Evolutionary conservation across 2,113 vertebrate genomes (phyloP), one percentile per base, ranked within the genome.

Genomic region (Serilophus lunatus): DNA sequence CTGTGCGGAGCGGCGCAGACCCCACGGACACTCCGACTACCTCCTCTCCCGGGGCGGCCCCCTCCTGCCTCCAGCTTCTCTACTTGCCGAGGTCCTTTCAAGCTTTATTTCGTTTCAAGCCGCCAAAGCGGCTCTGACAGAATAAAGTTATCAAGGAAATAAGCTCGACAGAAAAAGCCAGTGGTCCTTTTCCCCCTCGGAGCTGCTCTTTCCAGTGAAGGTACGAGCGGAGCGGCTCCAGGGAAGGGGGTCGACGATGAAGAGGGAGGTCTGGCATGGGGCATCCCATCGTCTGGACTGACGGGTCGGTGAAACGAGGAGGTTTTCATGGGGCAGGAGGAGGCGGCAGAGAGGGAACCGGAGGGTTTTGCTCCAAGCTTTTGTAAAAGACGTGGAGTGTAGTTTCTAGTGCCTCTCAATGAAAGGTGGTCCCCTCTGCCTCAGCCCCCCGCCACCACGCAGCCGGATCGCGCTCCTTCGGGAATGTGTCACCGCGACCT

Each of bases 101-200:
- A 88, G 49, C 53, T 88, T 88, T 38, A 86, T 77, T 95, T 80
- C 40, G 25, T 70, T n/a, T 42, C 68, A 29, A 94, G 33, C 29
- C 47, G 23, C 42, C 47, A 25, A 56, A 95, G 51, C 6, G 10
- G 17, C 63, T 10, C 53, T 57, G 66, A 75, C 50, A 91, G 93
- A 93, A 92, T 81, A 50, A 88, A 92, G 10, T 82, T 69, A 69
- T 8, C 17, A 50, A 49, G 50, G 83, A 66, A 86, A 89, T 54
- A 33, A 91, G 42, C 31, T 12, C 9, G 57, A 29, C 36, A 92
- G 76, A 57, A 93, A 87, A 72, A 95, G 19, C 6, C 83, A 18
- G 19, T 0, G 83, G 23, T 66, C 36, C 4, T 42, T 78, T 33
- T 0, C 0, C 3, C 2, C 13, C 35, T 15, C 10, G 23, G 64